phyloP scores from a whole-genome alignment of 64 coral and sea anemone species.

The Actinia equina region DNA sequence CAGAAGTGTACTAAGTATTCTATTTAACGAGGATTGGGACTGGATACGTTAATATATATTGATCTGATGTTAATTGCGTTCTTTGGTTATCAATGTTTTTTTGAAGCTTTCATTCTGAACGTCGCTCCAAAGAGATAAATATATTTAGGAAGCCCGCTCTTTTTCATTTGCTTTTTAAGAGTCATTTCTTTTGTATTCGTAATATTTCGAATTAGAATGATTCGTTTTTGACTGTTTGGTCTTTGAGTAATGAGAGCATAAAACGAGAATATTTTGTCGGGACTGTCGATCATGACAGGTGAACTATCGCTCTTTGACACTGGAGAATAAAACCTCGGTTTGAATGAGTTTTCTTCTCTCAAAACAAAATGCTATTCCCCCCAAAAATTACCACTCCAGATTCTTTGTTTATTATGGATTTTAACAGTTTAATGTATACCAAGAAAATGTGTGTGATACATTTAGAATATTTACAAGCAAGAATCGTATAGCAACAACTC shows the following conservation, averaged over 20 bases:
- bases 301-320: background rate
- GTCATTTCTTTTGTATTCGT: too few relatives aligned
- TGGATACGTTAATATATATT: background rate
- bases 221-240: background rate
- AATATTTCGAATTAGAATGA: background rate
- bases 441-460: background rate
- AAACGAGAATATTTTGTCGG: background rate
- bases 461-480: background rate
- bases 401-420: background rate
- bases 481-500: background rate
- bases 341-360: background rate
- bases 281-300: background rate
- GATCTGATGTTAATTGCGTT: background rate
- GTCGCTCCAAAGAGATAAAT: background rate
- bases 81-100: background rate
- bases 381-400: background rate
- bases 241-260: background rate
- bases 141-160: background rate
- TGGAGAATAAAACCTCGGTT: too few relatives aligned
- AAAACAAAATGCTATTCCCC: background rate
- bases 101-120: background rate
- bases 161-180: too few relatives aligned
- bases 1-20: background rate
- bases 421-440: background rate
- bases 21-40: background rate